Percentiles rank a stretch among this genome's conserved stretches.
These are phyloP conservation scores for Molossus alvarezi DNA, from an alignment of 2,797 vertebrate genomes.

Conservation along the genomic window DNA sequence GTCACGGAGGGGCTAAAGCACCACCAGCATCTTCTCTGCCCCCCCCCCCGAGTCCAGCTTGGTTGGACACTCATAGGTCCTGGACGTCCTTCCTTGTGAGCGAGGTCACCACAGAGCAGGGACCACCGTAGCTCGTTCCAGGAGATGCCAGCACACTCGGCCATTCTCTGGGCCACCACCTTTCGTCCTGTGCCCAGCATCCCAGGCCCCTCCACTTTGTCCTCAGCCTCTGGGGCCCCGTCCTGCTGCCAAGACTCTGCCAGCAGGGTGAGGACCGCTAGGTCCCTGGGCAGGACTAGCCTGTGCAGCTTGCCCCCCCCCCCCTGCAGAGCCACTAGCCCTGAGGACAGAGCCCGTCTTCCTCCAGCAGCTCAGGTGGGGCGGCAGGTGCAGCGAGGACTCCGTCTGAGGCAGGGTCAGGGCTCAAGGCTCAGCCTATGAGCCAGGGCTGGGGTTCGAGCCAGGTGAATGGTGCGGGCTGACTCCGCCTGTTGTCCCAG, in stretches of 20 bases:
- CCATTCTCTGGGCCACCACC: not conserved
- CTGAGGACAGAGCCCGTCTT: not conserved
- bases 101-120: not conserved
- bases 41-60: not conserved
- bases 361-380: not conserved
- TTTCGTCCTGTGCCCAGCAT: not conserved
- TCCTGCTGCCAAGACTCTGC: not conserved
- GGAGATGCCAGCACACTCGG: not conserved
- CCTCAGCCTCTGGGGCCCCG: not conserved
- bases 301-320: not conserved
- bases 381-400: not conserved
- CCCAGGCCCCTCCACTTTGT: not conserved
- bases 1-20: not conserved
- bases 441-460: not conserved
- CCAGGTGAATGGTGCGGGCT: not conserved
- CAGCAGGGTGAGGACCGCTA: not conserved
- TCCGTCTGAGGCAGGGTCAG: no score
- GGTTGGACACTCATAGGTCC: not conserved
- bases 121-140: not conserved
- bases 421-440: not conserved
- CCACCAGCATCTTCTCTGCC: not conserved
- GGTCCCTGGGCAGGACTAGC: slow-evolving; percentile 34
- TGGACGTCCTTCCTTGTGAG: not conserved
- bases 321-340: not conserved
- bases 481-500: not conserved